Base-by-base conservation (phyloP, 2,888 invertebrate genomes). In the Trisateles emortualis region DNA sequence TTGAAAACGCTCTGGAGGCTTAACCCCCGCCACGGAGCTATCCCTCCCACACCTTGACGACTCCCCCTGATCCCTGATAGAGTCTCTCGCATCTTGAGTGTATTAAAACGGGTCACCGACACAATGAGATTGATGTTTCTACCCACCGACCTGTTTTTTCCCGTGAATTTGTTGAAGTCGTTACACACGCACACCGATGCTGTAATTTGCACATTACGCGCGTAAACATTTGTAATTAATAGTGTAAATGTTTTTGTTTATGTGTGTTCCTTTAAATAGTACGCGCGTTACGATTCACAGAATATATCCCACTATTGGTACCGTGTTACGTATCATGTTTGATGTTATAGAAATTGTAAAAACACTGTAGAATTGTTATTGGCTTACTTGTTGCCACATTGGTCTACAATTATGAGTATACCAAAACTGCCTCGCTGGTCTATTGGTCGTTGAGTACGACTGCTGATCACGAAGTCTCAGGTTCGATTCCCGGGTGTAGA, bases 1-100 rank as follows among this genome's bases (percentile, higher is more conserved):
- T 76, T 77, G 75, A 74, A 81, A 74, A 74, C 68, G 52, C 64
- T 64, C 69, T 52, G 52, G 44, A 60, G 46, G 50, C 55, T 44
- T 47, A 48, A 53, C 48, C 52, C 54, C 41, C 54, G 9, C 56
- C 43, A 45, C 24, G 42, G 40, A 22, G 11, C 50, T 35, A 43
- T 19, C 13, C 55, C 30, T 24, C 52, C 44, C 52, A 50, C 61
- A 60, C 58, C 57, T 58, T 44, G 43, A 50, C 57, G n/a, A 5
- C 32, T 4, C 67, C 57, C 47, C 38, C 44, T 57, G 57, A 48
- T 48, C 50, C 52, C 45, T 52, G 42, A 36, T 33, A 35, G 44
- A 45, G 60, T 41, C 43, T 52, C 64, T 59, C 55, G 66, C 55
- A 57, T 61, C 58, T 59, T 55, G 48, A 64, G 62, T 62, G 48